Conservation (phyloP, 2,888 invertebrate species). For the Calameuta idolon region DNA sequence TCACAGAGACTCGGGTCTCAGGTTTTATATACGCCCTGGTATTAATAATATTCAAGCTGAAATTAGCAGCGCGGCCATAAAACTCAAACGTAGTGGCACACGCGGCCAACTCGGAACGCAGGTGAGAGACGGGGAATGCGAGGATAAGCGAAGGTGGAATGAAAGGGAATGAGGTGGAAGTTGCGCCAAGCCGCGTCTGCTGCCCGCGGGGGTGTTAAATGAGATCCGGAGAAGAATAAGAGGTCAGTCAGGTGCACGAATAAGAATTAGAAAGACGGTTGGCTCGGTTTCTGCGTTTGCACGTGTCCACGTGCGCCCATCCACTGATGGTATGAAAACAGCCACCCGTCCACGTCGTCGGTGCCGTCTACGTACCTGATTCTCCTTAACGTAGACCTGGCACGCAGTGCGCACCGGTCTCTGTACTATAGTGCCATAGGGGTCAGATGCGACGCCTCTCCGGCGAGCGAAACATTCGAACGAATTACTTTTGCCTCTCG, state of each 20-base stretch:
- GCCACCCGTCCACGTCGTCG: background rate
- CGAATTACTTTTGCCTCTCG: background rate
- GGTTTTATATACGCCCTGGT: constrained; percentile 18
- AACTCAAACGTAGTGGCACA: constrained; percentile 39
- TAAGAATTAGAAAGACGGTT: constrained; percentile 49
- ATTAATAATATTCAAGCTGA: constrained; percentile 60
- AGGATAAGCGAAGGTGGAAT: constrained; percentile 5
- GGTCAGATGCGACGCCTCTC: constrained; percentile 35
- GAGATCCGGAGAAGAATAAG: constrained; percentile 57
- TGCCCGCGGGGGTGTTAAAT: constrained; percentile 66
- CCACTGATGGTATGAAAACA: background rate
- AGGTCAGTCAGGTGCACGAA: constrained; percentile 65
- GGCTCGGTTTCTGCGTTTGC: constrained; percentile 14
- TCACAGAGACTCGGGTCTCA: background rate
- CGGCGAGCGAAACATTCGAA: background rate
- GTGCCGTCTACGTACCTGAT: background rate
- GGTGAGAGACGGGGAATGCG: constrained; percentile 28
- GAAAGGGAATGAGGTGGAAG: background rate
- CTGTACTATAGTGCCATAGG: constrained; percentile 21
- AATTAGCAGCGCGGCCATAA: constrained; percentile 54
- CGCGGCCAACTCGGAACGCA: constrained; percentile 35
- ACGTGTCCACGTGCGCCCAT: constrained; percentile 11
- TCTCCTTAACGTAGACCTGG: background rate
- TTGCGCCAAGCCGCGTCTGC: constrained; percentile 6
- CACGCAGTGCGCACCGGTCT: background rate